phyloP scores from a whole-genome alignment of 2,113 vertebrate species.

The Geococcyx californianus region DNA sequence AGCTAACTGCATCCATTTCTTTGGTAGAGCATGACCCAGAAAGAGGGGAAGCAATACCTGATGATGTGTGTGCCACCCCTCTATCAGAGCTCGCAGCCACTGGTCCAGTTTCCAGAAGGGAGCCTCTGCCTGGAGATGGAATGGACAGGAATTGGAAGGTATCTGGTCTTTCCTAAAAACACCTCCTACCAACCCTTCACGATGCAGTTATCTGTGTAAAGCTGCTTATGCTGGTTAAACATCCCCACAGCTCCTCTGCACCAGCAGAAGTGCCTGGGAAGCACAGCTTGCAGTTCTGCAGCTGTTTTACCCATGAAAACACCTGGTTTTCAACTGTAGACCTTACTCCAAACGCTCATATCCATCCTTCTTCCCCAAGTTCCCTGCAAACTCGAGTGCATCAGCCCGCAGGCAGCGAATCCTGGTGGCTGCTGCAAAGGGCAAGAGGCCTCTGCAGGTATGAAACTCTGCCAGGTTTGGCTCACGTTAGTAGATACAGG shows the following conservation, averaged over 20 bases:
- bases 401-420: background rate
- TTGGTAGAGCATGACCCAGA: background rate
- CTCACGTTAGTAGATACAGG: accelerated
- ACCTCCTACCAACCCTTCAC: background rate
- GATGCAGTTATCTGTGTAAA: background rate
- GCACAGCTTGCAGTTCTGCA: background rate
- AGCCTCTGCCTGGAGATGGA: background rate
- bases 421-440: background rate
- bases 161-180: background rate
- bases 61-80: background rate
- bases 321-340: background rate
- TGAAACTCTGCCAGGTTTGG: background rate
- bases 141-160: accelerated
- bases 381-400: background rate
- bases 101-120: background rate
- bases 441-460: background rate
- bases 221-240: background rate
- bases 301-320: background rate
- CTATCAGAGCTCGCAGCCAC: background rate
- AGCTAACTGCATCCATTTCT: background rate
- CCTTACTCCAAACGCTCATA: background rate
- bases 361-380: background rate
- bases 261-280: background rate
- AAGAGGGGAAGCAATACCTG: background rate
- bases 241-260: background rate